phyloP scores from a whole-genome alignment of 1,140 invertebrate species.

The Chironomus striatipennis region DNA sequence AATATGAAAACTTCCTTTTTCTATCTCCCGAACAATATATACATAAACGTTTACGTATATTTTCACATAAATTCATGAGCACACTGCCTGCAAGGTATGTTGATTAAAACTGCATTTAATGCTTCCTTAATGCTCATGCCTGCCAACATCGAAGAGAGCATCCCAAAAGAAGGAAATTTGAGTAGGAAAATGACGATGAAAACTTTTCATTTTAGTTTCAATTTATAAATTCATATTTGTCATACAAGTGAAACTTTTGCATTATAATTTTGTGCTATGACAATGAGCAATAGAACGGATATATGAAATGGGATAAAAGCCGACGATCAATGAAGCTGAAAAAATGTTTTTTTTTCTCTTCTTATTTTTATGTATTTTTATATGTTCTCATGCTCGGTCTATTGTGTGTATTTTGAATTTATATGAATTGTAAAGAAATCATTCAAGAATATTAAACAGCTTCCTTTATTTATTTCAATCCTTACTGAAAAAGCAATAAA shows the following conservation, averaged over 20 bases:
- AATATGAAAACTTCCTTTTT: no score
- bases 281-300: no score
- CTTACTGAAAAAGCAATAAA: no score
- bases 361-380: no score
- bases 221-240: not conserved
- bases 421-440: constrained; percentile 3
- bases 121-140: not conserved
- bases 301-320: no score
- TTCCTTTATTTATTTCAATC: not conserved
- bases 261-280: no score
- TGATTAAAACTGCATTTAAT: constrained; percentile 14
- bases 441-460: not conserved
- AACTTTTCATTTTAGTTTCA: not conserved
- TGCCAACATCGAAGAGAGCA: not conserved
- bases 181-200: not conserved
- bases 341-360: no score
- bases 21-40: no score
- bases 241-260: no score
- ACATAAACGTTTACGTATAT: no score
- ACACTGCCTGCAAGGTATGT: not conserved
- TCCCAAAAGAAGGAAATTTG: not conserved
- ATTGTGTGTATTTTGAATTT: constrained; percentile 2
- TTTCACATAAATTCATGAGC: no score
- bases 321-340: no score
- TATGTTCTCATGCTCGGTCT: not conserved